phyloP scores from a whole-genome alignment of 2,113 vertebrate species.

The Chaenocephalus aceratus region DNA sequence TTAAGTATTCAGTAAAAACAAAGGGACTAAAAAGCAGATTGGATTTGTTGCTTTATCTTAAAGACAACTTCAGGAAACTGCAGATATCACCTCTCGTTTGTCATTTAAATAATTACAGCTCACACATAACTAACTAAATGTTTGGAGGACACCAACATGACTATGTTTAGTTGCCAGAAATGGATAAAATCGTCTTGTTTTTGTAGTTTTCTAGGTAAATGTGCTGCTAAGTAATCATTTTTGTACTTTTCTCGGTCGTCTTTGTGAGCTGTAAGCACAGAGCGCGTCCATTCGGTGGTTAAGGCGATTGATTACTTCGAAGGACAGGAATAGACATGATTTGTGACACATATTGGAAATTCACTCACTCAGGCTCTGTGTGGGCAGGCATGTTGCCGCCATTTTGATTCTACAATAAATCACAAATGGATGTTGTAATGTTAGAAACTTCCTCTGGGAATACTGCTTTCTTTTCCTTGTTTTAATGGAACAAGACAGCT shows the following conservation, averaged over 20 bases:
- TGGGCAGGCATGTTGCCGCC: neutral
- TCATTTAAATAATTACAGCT: neutral
- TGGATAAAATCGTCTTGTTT: neutral
- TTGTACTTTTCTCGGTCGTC: neutral
- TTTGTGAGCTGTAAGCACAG: constrained; percentile 18
- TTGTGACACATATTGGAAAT: constrained; percentile 51
- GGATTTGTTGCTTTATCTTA: neutral
- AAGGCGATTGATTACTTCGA: constrained; percentile 68
- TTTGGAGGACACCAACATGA: neutral
- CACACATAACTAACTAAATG: neutral
- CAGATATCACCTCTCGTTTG: neutral
- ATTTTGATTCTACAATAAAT: constrained; percentile 19
- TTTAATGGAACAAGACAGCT: constrained; percentile 14
- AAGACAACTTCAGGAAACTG: neutral
- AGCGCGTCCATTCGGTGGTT: constrained; percentile 47
- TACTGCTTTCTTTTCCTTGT: neutral
- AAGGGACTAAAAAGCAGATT: neutral
- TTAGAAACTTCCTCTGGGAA: constrained; percentile 16
- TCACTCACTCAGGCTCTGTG: constrained; percentile 12
- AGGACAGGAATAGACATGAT: constrained; percentile 52
- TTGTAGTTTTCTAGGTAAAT: no score
- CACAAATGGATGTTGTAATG: constrained; percentile 5
- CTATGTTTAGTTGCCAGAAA: neutral
- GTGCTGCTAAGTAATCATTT: neutral
- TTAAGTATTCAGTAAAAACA: neutral